A percentile compares a stretch with the other conserved stretches of the same genome.
Conservation (phyloP, 2,888 invertebrate species). For the Lasioglossum malachurum region DNA sequence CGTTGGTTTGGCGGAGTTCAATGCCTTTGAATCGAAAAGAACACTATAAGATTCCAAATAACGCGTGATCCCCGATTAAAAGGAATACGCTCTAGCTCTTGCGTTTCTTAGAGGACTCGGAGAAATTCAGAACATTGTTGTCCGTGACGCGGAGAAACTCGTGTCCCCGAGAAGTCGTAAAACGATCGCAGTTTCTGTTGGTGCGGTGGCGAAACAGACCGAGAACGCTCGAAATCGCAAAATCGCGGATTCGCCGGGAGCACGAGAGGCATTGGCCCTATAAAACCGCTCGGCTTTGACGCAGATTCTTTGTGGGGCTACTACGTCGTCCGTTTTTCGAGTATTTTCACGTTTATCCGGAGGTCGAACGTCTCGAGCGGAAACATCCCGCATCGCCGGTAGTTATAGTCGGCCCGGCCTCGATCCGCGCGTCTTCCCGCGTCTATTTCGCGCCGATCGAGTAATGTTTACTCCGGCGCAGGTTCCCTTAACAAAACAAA, state of each 20-base stretch:
- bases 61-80: not conserved
- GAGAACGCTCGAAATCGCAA: constrained; percentile 17
- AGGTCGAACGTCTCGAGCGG: constrained; percentile 46
- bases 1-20: not conserved
- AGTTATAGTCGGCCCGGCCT: constrained; percentile 34
- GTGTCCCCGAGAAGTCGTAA: not conserved
- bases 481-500: not conserved
- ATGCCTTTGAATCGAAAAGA: not conserved
- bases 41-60: not conserved
- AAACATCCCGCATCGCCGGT: constrained; percentile 46
- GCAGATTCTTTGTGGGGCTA: constrained; percentile 68
- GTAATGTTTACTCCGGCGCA: constrained; percentile 27
- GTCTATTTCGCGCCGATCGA: constrained; percentile 39
- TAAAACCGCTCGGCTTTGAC: constrained; percentile 56
- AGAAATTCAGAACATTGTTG: not conserved
- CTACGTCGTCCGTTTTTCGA: constrained; percentile 67
- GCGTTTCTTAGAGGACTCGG: not conserved
- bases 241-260: constrained; percentile 1
- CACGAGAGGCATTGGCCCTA: constrained; percentile 57
- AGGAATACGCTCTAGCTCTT: not conserved
- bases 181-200: not conserved
- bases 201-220: not conserved
- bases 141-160: not conserved
- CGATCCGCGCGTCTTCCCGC: constrained; percentile 39
- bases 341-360: constrained; percentile 71